Evolutionary conservation across 1,140 invertebrate genomes (phyloP).

Genomic region (Zaprionus africanus): DNA sequence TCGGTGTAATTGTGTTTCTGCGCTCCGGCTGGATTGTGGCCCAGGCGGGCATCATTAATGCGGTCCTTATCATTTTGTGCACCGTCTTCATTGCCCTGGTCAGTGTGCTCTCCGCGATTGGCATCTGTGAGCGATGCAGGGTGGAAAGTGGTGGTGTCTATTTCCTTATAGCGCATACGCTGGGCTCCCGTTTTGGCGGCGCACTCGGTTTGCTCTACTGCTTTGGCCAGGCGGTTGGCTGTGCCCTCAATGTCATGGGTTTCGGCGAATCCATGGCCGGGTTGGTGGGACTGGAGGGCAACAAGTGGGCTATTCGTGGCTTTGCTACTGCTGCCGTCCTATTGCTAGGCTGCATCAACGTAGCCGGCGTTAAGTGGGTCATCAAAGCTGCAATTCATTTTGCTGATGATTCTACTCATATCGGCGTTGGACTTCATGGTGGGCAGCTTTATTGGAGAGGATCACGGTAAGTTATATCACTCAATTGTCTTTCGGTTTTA

Average conservation of each 20-base stretch:
- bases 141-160: conserved; percentile 98
- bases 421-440: conserved; percentile 95
- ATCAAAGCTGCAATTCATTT: conserved; percentile 95
- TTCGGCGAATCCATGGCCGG: conserved; percentile 98
- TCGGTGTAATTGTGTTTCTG: conserved; percentile 98
- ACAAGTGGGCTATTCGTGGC: conserved; percentile 90
- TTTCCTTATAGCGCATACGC: conserved; percentile 96
- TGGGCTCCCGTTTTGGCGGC: conserved; percentile 96
- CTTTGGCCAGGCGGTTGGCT: conserved; percentile 98
- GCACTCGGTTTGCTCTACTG: conserved; percentile 96
- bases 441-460: conserved; percentile 91
- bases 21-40: conserved; percentile 98
- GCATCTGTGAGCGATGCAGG: conserved; percentile 97
- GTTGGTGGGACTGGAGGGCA: conserved; percentile 89
- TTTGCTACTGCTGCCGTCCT: conserved; percentile 93
- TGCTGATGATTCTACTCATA: conserved; percentile 92
- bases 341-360: conserved; percentile 93
- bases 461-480: conserved; percentile 86
- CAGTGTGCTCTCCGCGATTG: conserved; percentile 96
- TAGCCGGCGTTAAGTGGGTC: conserved; percentile 97
- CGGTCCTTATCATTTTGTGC: conserved; percentile 94
- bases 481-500: not conserved
- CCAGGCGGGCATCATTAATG: conserved; percentile 95
- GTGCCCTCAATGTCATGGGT: conserved; percentile 96
- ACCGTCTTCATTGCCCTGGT: conserved; percentile 94